Evolutionary conservation across 2,888 invertebrate species (phyloP).

Genomic region (Bombyx huttoni): DNA sequence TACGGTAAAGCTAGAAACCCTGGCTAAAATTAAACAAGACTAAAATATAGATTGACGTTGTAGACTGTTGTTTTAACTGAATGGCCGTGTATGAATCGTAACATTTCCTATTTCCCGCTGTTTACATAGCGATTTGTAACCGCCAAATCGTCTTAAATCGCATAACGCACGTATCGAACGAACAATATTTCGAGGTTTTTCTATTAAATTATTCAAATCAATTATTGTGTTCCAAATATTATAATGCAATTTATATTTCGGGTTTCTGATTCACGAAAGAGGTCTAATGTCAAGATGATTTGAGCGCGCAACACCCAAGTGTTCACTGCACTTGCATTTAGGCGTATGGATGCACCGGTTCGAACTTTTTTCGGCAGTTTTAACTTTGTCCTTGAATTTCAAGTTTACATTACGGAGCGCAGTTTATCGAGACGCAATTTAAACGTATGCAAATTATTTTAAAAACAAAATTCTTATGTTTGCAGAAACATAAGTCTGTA

Average conservation of each 20-base stretch:
- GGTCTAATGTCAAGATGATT: slow-evolving; percentile 14
- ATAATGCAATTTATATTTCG: not conserved
- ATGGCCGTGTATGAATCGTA: not conserved
- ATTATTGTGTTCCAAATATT: not conserved
- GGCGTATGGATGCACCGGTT: slow-evolving; percentile 59
- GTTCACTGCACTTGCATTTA: slow-evolving; percentile 51
- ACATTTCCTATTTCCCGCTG: not conserved
- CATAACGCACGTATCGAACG: not conserved
- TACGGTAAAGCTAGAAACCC: not conserved
- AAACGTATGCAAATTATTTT: not conserved
- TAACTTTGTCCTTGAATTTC: slow-evolving; percentile 66
- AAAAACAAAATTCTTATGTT: not conserved
- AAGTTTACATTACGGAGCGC: slow-evolving; percentile 57
- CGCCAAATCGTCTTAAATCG: not conserved
- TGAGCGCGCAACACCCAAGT: slow-evolving; percentile 15
- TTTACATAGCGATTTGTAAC: not conserved
- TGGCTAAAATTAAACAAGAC: not conserved
- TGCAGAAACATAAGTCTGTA: too few relatives aligned
- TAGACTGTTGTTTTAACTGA: not conserved
- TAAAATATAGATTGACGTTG: not conserved
- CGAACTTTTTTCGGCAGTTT: slow-evolving; percentile 52
- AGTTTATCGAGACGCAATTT: not conserved
- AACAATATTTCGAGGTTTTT: not conserved
- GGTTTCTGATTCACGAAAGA: too few relatives aligned
- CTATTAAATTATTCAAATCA: not conserved